Percentiles rank a stretch among this genome's conserved stretches.
Conservation (phyloP, 2,797 vertebrate species). For the Sebastes itinus region DNA sequence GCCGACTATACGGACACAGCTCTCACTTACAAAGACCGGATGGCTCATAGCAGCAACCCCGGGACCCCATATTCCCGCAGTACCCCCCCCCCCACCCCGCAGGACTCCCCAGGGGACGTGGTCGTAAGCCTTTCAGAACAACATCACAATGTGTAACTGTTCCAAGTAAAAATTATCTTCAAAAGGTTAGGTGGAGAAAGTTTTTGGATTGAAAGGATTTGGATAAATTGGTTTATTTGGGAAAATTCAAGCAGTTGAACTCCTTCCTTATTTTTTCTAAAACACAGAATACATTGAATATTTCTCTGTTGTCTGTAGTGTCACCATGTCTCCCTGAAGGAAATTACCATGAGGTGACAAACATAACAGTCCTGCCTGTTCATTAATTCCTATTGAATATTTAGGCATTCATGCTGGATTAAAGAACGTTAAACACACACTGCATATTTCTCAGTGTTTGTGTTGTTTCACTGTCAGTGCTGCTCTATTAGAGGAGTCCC, state of each 20-base stretch:
- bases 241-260: not conserved
- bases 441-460: not conserved
- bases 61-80: too few species aligned
- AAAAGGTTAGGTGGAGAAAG: too few species aligned
- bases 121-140: too few species aligned
- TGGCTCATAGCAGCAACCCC: too few species aligned
- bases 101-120: too few species aligned
- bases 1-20: too few species aligned
- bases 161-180: too few species aligned
- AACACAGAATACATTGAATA: not conserved
- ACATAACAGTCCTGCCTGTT: not conserved
- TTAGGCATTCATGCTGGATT: slow-evolving; percentile 7
- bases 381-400: slow-evolving; percentile 18
- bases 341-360: not conserved
- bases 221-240: not conserved
- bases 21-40: too few species aligned
- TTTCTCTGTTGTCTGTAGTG: not conserved
- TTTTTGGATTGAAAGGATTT: not conserved
- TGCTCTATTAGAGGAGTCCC: not conserved
- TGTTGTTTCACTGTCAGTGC: slow-evolving; percentile 11
- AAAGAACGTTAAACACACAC: not conserved
- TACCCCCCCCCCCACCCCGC: fast-evolving
- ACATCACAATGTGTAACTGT: too few species aligned
- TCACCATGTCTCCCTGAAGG: slow-evolving; percentile 10
- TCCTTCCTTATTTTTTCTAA: not conserved